Percentiles rank a stretch among this genome's conserved stretches.
These are phyloP conservation scores for Hypolimnas misippus DNA, from an alignment of 2,888 invertebrate species.

Conservation along the genomic window DNA sequence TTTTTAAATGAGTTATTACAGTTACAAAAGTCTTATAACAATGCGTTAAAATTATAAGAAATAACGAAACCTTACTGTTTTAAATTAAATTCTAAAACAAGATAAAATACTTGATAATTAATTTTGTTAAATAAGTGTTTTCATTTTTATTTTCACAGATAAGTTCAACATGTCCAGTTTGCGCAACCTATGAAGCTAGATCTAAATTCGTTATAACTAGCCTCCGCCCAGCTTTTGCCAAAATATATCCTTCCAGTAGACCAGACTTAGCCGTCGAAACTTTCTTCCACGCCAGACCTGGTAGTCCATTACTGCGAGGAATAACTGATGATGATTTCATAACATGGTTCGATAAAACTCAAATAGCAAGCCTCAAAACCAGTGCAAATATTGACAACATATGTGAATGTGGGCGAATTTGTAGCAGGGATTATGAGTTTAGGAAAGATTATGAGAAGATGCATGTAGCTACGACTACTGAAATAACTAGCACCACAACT, in stretches of 20 bases:
- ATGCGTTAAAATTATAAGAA: no score
- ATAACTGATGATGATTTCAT: constrained; percentile 87
- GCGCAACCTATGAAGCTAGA: constrained; percentile 84
- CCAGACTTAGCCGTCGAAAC: constrained; percentile 86
- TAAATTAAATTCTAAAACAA: background rate
- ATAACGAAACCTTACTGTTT: no score
- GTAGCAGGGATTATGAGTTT: constrained; percentile 74
- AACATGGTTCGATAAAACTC: constrained; percentile 87
- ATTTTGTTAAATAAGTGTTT: no score
- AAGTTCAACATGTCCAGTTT: constrained; percentile 84
- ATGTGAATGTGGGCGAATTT: constrained; percentile 81
- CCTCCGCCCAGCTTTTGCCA: constrained; percentile 85
- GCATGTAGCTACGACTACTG: constrained; percentile 33
- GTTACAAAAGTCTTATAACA: no score
- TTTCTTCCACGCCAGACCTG: constrained; percentile 85
- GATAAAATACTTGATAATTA: no score
- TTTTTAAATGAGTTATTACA: no score
- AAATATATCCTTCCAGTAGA: constrained; percentile 85
- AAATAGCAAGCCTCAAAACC: constrained; percentile 73
- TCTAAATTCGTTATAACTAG: constrained; percentile 85
- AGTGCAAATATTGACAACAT: constrained; percentile 77
- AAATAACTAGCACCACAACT: constrained; percentile 28
- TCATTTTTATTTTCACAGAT: constrained; percentile 76
- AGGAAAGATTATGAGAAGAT: constrained; percentile 55
- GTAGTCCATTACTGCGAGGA: constrained; percentile 84